These are phyloP conservation scores for Tinea pellionella DNA, from an alignment of 2,888 invertebrate genomes.

Conservation along the genomic window DNA sequence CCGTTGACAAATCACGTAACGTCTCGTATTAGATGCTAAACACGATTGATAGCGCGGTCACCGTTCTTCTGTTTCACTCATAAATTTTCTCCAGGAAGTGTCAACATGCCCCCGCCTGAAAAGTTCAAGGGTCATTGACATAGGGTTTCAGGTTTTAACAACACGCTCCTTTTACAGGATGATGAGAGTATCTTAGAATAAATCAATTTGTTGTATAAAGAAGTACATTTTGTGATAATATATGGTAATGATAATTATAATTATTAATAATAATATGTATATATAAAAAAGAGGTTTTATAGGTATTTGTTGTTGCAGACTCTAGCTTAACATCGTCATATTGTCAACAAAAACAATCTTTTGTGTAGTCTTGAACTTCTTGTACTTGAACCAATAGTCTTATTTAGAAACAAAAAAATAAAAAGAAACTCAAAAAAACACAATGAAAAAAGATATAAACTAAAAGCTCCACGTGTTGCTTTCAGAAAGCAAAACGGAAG, in stretches of 20 bases:
- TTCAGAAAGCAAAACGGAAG: slow-evolving; percentile 24
- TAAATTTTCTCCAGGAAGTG: slow-evolving; percentile 30
- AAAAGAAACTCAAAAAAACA: slow-evolving; percentile 14
- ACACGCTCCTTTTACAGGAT: background rate
- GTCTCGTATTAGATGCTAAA: slow-evolving; percentile 44
- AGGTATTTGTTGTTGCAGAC: too few relatives aligned
- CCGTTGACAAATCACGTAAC: slow-evolving; percentile 35
- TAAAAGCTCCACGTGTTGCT: slow-evolving; percentile 38
- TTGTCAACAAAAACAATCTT: too few relatives aligned
- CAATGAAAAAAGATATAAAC: slow-evolving; percentile 28
- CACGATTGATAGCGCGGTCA: slow-evolving; percentile 43
- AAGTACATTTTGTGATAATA: too few relatives aligned
- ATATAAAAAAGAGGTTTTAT: too few relatives aligned
- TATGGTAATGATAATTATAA: too few relatives aligned
- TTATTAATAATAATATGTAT: too few relatives aligned
- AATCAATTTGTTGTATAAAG: background rate
- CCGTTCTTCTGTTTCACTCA: slow-evolving; percentile 27
- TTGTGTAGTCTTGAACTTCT: too few relatives aligned
- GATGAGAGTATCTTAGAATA: background rate
- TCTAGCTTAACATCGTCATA: too few relatives aligned
- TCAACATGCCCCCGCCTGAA: slow-evolving; percentile 9
- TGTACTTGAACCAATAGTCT: too few relatives aligned
- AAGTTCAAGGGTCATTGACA: slow-evolving; percentile 6
- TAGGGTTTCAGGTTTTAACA: background rate
- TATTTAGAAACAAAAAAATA: slow-evolving; percentile 8